A percentile compares a stretch with the other conserved stretches of the same genome.
Conservation (phyloP, 2,888 invertebrate species). For the Drosophila mettleri region DNA sequence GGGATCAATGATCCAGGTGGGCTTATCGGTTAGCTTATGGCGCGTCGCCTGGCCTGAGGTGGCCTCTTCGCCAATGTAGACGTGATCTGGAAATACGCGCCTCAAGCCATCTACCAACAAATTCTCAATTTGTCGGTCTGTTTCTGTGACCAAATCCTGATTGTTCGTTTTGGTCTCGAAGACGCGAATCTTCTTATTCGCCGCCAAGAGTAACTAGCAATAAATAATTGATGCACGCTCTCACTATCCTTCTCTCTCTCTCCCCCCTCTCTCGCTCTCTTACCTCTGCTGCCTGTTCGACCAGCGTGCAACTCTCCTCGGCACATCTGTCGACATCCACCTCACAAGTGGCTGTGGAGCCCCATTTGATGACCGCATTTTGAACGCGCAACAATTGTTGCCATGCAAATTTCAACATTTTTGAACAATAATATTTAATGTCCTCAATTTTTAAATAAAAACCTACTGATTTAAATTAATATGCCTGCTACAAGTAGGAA, state of each 20-base stretch:
- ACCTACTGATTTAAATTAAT: conserved; percentile 6
- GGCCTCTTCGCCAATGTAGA: conserved; percentile 97
- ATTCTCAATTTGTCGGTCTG: conserved; percentile 95
- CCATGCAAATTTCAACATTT: conserved; percentile 13
- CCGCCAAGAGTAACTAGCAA: conserved; percentile 20
- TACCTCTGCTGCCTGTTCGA: conserved; percentile 89
- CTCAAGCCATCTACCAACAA: conserved; percentile 91
- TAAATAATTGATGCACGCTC: neutral
- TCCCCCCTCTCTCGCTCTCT: conserved; percentile 29
- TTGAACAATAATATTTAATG: neutral
- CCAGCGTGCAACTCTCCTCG: conserved; percentile 87
- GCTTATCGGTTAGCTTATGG: conserved; percentile 91
- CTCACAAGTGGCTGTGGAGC: neutral
- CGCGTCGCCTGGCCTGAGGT: conserved; percentile 87
- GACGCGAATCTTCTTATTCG: conserved; percentile 85
- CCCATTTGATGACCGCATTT: neutral
- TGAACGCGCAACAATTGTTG: conserved; percentile 8
- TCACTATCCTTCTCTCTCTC: neutral
- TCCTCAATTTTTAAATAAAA: neutral
- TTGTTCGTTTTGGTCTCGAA: conserved; percentile 91
- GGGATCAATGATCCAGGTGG: conserved; percentile 99
- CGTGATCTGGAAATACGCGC: conserved; percentile 90
- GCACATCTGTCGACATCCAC: conserved; percentile 87
- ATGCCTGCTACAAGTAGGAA: conserved; percentile 26
- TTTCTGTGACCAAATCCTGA: conserved; percentile 97